Base-by-base conservation (phyloP, 2,113 vertebrate species). In the Cyprinodon tularosa region DNA sequence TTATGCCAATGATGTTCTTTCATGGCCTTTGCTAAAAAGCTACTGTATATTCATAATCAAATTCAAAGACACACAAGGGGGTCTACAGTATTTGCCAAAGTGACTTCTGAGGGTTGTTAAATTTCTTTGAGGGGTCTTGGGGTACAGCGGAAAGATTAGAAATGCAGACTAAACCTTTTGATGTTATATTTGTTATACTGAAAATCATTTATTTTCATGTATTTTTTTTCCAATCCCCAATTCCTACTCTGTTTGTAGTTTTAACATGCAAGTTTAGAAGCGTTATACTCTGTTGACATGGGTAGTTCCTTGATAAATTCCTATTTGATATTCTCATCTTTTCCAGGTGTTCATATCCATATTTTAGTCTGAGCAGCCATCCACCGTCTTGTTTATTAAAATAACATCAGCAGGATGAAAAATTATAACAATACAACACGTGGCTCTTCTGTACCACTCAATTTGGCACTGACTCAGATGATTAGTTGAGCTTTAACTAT, bases 401-500 rank as follows among this genome's bases (percentile, higher is more conserved):
- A 74, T 13, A 4, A 11, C 38, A 57, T n/a, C 50, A 57, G 20
- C 50, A n/a, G 50, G 50, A 53, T 20, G 4, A 81, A 66, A 4
- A 13, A 37, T 60, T 37, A 67, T 47, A 71, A 77, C 79, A 40
- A 13, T 71, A 63, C 10, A 68, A 39, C 71, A 66, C 68, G 57
- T 74, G 42, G 72, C 68, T 57, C 62, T 77, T 77, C 64, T 42
- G 62, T 57, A 64, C 39, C 45, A 57, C 68, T 83, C 13, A 14
- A 84, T 79, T 76, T 73, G 64, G 59, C 71, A 60, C 39, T 37
- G 84, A 78, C 76, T 82, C 76, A 71, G 76, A 81, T 82, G 87
- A 91, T 86, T 83, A 86, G 83, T 81, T 38, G 74, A 71, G 84
- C 76, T 78, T 76, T 75, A 85, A 62, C 80, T 84, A 74, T 78